Evolutionary conservation across 2,888 invertebrate genomes (phyloP), one percentile per base, ranked within the genome.

Genomic region (Petrophora chlorosata): DNA sequence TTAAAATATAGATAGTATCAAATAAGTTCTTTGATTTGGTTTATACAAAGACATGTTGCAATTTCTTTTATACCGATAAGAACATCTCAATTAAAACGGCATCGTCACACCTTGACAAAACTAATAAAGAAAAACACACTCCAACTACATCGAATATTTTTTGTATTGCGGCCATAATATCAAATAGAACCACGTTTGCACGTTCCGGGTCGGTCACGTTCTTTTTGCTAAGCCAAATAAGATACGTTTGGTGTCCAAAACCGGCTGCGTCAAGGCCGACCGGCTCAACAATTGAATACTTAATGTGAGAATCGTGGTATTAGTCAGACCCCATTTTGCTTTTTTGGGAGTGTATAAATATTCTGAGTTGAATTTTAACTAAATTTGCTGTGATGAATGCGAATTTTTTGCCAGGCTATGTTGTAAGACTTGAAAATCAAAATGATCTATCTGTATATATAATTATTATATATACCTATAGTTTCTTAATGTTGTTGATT

Each of bases 181-280:
- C 49, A 44, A 42, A 43, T 34, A 44, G 48, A 61, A 66, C 68
- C 73, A 72, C 71, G 75, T 69, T 59, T 56, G 69, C 73, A 72
- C 71, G 75, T 69, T 59, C 57, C 53, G 59, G 56, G 50, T 56
- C 60, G 63, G 70, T 79, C 76, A 79, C 79, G 82, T 71, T 65
- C 64, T 70, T 74, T 75, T 76, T 70, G 77, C 76, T 68, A 67
- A 67, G 70, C 76, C 75, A 73, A 79, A 76, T 75, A 70, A 74
- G 79, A 76, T 73, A 70, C 71, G 70, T 75, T 77, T 75, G 73
- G 73, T 67, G 69, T 47, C 63, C 76, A 58, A 77, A 83, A 79
- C 82, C 66, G 76, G 82, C 71, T 65, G 33, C 29, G 45, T 65
- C 81, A 85, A 85, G 85, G 85, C 73, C 84, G 65, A 54, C 77